Evolutionary conservation across 2,888 invertebrate genomes (phyloP).

Genomic region (Dryadula phaetusa): DNA sequence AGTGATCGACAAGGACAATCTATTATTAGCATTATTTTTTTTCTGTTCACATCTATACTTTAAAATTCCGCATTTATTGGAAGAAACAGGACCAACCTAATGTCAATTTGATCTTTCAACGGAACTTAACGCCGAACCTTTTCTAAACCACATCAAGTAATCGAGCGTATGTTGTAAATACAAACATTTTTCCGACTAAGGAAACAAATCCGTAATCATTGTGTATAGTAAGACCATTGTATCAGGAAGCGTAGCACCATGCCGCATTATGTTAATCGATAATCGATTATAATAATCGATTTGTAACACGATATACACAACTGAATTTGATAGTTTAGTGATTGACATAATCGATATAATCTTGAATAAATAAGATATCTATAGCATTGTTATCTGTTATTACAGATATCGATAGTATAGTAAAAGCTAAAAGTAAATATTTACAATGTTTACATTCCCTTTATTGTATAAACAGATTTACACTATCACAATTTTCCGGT

Average conservation of each 20-base stretch:
- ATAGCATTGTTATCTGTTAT: conserved; percentile 5
- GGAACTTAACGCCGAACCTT: too few species aligned
- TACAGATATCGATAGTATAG: conserved; percentile 7
- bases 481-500: neutral
- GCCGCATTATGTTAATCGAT: too few species aligned
- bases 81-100: too few species aligned
- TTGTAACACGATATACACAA: neutral
- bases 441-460: neutral
- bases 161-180: too few species aligned
- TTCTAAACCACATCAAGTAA: too few species aligned
- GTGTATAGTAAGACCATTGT: too few species aligned
- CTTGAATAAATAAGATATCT: conserved; percentile 1
- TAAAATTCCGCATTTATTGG: neutral
- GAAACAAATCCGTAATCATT: neutral
- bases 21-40: conserved; percentile 15
- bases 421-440: conserved; percentile 6
- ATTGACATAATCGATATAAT: conserved; percentile 11
- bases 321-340: neutral
- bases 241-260: too few species aligned
- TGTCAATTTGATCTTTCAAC: too few species aligned
- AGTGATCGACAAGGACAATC: conserved; percentile 27
- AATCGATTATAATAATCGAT: too few species aligned
- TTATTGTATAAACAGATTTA: neutral
- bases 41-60: neutral
- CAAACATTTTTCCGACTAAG: neutral